Evolutionary conservation across 1,140 invertebrate genomes (phyloP), one percentile per base, ranked within the genome.

Genomic region (Pseudomyrmex gracilis): DNA sequence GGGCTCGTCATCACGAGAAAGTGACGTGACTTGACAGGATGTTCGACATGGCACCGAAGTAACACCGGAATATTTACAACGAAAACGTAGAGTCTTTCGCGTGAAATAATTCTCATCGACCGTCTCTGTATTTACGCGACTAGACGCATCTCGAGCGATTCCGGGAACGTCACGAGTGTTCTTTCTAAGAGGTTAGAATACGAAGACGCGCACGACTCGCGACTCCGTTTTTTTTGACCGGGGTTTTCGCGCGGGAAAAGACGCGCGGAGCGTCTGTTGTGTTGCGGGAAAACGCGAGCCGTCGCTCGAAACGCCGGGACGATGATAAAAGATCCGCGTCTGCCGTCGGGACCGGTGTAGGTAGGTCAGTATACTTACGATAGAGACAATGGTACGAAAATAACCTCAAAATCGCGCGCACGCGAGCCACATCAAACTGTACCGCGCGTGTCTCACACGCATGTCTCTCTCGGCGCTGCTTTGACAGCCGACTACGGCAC

Each of bases 381-480:
- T 34, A 34, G 58, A 63, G 70, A 66, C n/a, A n/a, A 58, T 17
- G 47, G 83, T 86, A 88, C 87, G 67, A 74, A 92, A 92, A 92
- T 92, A 92, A 92, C 92, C 92, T 92, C 92, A 91, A 92, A 92
- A 92, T 10, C 83, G 82, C 78, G 53, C 82, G 78, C 78, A 49
- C 82, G 87, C 85, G 70, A 73, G 78, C 66, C 87, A 85, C 89
- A 86, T 89, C 78, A 90, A 85, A 83, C 82, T 67, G 80, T n/a
- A 45, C 9, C 70, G 49, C 67, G 83, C 73, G 71, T 68, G 20
- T 83, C 86, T 55, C 53, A 77, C 84, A 89, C 87, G 84, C 87
- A 73, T 61, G 86, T 73, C 45, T 55, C 45, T 55, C 57, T 12
- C 53, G n/a, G 22, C 70, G 64, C 67, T 76, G 49, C 17, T 77